phyloP scores from a whole-genome alignment of 2,888 invertebrate species.

The Eupithecia subfuscata region DNA sequence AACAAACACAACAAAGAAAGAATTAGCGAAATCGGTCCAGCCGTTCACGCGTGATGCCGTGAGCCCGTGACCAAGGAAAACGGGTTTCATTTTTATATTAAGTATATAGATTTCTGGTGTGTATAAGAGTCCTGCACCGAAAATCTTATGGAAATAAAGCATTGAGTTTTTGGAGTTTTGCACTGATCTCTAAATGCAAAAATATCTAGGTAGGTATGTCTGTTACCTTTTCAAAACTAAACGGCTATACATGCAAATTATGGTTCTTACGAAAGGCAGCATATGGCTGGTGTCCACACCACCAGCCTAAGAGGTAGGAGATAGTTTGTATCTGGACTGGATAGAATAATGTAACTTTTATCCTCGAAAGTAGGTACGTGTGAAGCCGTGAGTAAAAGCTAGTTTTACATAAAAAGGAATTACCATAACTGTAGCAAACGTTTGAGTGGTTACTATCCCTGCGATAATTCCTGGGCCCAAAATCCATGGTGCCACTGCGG shows the following conservation, averaged over 20 bases:
- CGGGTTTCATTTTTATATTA: too few relatives aligned
- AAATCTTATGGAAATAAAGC: not conserved
- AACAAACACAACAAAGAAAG: too few relatives aligned
- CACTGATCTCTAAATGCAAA: not conserved
- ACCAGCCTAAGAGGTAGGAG: too few relatives aligned
- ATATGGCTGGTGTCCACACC: not conserved
- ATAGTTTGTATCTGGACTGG: not conserved
- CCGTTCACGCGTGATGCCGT: too few relatives aligned
- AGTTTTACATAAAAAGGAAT: not conserved
- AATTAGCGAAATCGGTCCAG: too few relatives aligned
- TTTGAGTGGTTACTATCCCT: slow-evolving; percentile 50
- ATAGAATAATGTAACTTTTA: not conserved
- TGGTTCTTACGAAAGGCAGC: not conserved
- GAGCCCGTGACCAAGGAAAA: too few relatives aligned
- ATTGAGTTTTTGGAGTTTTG: too few relatives aligned
- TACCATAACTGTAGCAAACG: slow-evolving; percentile 48
- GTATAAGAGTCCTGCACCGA: too few relatives aligned
- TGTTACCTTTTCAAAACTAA: not conserved
- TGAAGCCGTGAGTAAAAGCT: not conserved
- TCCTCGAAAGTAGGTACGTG: not conserved
- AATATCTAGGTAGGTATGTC: not conserved
- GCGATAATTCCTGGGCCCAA: slow-evolving; percentile 57
- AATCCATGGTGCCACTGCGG: slow-evolving; percentile 53
- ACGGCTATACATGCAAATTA: not conserved
- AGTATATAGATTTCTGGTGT: too few relatives aligned